A percentile compares a stretch with the other conserved stretches of the same genome.
These are phyloP conservation scores for Doryteuthis pealeii DNA, from an alignment of 1,140 invertebrate species.

Conservation along the genomic window DNA sequence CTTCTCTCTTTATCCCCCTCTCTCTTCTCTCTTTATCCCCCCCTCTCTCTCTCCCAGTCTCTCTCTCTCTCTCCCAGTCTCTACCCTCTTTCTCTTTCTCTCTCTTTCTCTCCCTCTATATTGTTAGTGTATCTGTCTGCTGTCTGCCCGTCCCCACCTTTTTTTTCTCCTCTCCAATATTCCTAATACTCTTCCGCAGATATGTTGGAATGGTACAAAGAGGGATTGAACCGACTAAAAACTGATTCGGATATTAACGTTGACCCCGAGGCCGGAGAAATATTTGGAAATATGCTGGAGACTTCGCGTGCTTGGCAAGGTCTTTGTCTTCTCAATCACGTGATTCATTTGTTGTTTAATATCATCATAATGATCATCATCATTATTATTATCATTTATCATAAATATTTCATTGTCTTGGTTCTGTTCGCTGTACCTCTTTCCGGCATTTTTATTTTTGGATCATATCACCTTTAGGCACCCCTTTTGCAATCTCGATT, in stretches of 20 bases:
- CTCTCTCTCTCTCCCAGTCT: too few species aligned
- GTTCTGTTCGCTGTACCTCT: too few species aligned
- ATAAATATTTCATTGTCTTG: too few species aligned
- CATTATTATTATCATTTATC: too few species aligned
- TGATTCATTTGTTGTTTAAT: background rate
- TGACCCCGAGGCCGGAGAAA: background rate
- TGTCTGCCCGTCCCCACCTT: background rate
- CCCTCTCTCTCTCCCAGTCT: background rate
- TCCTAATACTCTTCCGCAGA: background rate
- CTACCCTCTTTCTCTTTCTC: too few species aligned
- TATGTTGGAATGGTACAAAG: slow-evolving; percentile 9
- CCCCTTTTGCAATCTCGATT: too few species aligned
- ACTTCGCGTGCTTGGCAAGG: slow-evolving; percentile 1
- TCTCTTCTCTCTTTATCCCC: background rate
- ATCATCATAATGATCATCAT: too few species aligned
- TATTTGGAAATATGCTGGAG: background rate
- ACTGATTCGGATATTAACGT: background rate
- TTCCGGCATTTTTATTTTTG: too few species aligned
- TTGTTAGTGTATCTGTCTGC: too few species aligned
- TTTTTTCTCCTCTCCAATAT: background rate
- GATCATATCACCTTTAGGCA: too few species aligned
- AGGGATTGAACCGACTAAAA: background rate
- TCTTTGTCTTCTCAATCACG: background rate
- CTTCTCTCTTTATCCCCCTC: background rate
- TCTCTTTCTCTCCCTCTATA: too few species aligned